Evolutionary conservation across 2,888 invertebrate species (phyloP).

Genomic region (Aquatica leii): DNA sequence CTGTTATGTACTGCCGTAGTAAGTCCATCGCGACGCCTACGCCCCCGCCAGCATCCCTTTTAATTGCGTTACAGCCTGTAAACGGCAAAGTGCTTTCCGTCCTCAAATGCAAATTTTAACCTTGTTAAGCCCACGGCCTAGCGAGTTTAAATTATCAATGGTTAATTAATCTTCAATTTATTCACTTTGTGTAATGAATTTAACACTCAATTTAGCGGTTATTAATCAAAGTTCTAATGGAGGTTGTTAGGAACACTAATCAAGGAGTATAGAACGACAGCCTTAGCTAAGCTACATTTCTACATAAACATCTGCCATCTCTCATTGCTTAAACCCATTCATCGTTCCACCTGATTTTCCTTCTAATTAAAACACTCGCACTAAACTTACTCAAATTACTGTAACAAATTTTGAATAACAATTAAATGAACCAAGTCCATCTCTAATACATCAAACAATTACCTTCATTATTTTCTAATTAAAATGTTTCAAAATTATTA

Average conservation of each 20-base stretch:
- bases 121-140: conserved; percentile 63
- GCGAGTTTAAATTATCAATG: conserved; percentile 64
- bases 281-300: conserved; percentile 21
- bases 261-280: conserved; percentile 36
- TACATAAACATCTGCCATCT: conserved; percentile 48
- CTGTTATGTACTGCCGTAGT: conserved; percentile 42
- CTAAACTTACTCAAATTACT: too few species aligned
- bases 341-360: conserved; percentile 19
- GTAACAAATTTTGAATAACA: too few species aligned
- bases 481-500: too few species aligned
- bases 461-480: too few species aligned
- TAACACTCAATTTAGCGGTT: conserved; percentile 66
- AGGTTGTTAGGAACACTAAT: conserved; percentile 54
- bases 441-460: too few species aligned
- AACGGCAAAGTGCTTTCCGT: conserved; percentile 61
- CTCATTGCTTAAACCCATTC: conserved; percentile 35
- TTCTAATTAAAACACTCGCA: conserved; percentile 20
- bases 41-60: conserved; percentile 48
- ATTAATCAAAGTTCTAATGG: conserved; percentile 68
- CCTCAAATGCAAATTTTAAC: conserved; percentile 65
- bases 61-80: conserved; percentile 62
- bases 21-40: conserved; percentile 33
- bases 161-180: conserved; percentile 66
- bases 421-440: too few species aligned
- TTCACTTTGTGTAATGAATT: conserved; percentile 64